Evolutionary conservation across 2,797 vertebrate species (phyloP).

Genomic region (Micrastur ruficollis): DNA sequence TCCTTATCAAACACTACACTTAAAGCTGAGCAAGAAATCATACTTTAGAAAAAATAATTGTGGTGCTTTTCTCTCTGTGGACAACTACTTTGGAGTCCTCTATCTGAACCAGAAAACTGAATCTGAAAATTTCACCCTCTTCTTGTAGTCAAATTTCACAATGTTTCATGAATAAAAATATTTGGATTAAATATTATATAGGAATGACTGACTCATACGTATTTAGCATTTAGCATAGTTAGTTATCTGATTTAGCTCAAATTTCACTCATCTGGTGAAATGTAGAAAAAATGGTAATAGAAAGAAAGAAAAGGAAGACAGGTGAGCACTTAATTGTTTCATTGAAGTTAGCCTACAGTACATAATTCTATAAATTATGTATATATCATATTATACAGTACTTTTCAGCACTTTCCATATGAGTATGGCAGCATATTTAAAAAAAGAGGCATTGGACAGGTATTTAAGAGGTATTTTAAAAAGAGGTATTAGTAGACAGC

Average conservation of each 20-base stretch:
- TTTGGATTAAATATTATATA: not conserved
- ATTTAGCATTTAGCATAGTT: not conserved
- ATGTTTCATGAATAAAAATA: not conserved
- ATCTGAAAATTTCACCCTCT: not conserved
- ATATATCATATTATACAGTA: not conserved
- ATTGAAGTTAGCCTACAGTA: not conserved
- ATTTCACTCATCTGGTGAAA: not conserved
- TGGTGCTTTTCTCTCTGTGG: not conserved
- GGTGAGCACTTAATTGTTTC: not conserved
- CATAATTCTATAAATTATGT: not conserved
- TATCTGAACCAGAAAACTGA: not conserved
- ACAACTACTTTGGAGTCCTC: not conserved
- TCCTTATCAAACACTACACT: not conserved
- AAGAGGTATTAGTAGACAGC: constrained; percentile 20
- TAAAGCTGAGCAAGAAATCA: not conserved
- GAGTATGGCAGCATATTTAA: not conserved
- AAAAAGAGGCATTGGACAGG: not conserved
- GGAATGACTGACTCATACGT: not conserved
- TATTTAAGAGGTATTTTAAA: too few species aligned
- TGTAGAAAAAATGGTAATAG: not conserved
- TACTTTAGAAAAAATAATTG: not conserved
- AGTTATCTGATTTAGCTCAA: not conserved
- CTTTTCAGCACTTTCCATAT: not conserved
- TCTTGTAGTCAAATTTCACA: not conserved
- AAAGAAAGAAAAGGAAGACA: not conserved